Evolutionary conservation across 2,797 vertebrate genomes (phyloP).

Genomic region (Sebastes cheni): DNA sequence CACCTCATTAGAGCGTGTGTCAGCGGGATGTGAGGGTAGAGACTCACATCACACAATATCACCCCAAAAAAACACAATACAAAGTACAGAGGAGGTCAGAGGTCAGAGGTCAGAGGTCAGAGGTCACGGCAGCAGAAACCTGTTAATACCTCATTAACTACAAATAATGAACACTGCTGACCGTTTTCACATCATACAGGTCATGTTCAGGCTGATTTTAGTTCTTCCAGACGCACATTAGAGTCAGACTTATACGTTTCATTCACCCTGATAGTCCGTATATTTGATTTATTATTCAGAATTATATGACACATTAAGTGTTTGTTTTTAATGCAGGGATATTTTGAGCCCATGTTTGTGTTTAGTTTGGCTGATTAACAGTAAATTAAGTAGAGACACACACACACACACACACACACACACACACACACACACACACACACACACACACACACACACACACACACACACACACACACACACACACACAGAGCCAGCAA

Average conservation of each 20-base stretch:
- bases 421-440: background rate
- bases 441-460: constrained; percentile 1
- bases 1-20: constrained; percentile 59
- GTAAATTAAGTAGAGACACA: constrained; percentile 23
- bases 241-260: background rate
- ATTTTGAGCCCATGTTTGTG: background rate
- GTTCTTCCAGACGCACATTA: constrained; percentile 11
- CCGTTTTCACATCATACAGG: background rate
- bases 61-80: background rate
- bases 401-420: background rate
- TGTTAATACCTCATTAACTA: constrained; percentile 7
- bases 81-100: constrained; percentile 4
- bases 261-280: background rate
- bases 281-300: background rate
- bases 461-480: background rate
- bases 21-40: constrained; percentile 24
- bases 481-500: constrained; percentile 24
- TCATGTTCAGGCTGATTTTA: background rate
- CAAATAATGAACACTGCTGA: background rate
- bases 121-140: constrained; percentile 16
- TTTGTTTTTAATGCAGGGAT: constrained; percentile 9
- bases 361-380: constrained; percentile 35
- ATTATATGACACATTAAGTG: background rate
- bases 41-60: constrained; percentile 4
- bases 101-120: constrained; percentile 41